Evolutionary conservation across 2,888 invertebrate genomes (phyloP).

Genomic region (Hydroisotoma schaefferi): DNA sequence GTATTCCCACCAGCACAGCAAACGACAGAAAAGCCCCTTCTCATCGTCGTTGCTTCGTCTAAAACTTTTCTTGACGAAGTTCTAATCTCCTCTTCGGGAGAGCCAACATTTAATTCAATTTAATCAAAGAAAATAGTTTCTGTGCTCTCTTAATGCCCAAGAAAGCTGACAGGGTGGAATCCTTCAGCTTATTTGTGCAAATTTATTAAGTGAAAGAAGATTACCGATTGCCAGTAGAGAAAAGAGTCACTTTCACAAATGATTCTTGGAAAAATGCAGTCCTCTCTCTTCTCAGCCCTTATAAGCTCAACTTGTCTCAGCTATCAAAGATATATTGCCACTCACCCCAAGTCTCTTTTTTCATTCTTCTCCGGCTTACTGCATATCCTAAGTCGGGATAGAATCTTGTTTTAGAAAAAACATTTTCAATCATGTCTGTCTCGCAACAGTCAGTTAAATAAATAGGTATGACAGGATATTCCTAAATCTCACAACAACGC

Average conservation of each 20-base stretch:
- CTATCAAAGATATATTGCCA: slow-evolving; percentile 3
- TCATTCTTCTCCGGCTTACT: slow-evolving; percentile 1
- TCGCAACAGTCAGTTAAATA: no score
- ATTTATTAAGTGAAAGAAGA: slow-evolving; percentile 22
- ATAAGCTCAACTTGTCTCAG: slow-evolving; percentile 4
- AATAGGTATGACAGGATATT: no score
- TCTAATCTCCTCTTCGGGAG: slow-evolving; percentile 3
- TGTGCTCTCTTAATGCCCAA: slow-evolving; percentile 18
- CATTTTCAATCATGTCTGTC: no score
- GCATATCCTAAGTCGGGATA: no score
- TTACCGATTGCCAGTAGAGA: neutral
- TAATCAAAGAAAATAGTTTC: slow-evolving; percentile 29
- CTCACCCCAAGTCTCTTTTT: neutral
- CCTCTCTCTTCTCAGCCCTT: slow-evolving; percentile 2
- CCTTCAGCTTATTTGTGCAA: slow-evolving; percentile 17
- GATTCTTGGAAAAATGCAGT: slow-evolving; percentile 3
- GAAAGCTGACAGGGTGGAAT: slow-evolving; percentile 17
- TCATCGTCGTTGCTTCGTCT: slow-evolving; percentile 6
- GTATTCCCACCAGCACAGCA: neutral
- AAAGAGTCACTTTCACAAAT: slow-evolving; percentile 5
- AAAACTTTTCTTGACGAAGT: slow-evolving; percentile 22
- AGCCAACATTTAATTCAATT: slow-evolving; percentile 28
- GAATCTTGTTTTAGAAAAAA: no score
- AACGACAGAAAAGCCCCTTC: neutral
- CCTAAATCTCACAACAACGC: no score